Percentiles rank a stretch among this genome's conserved stretches.
Conservation (phyloP, 2,797 vertebrate species). For the Sebastes cheni region DNA sequence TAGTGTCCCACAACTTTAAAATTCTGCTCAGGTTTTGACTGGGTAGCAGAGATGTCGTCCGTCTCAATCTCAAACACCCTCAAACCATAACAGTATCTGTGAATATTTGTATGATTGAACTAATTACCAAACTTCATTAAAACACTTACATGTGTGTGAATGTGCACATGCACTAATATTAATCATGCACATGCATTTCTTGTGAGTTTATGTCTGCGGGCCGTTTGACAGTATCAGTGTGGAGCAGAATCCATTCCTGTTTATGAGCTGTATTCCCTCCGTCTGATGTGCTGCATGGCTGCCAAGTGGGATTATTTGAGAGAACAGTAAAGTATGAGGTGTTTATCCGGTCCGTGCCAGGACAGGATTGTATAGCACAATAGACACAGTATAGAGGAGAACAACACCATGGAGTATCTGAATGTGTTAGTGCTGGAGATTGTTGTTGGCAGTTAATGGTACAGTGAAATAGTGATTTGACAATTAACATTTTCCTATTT, state of each 20-base stretch:
- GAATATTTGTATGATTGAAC: background rate
- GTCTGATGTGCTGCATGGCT: constrained; percentile 50
- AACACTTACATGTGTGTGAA: background rate
- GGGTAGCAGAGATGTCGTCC: background rate
- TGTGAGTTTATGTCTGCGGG: background rate
- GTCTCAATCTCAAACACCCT: background rate
- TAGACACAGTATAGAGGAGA: constrained; percentile 8
- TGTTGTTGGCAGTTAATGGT: background rate
- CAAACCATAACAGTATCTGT: background rate
- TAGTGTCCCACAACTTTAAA: background rate
- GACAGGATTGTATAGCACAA: constrained; percentile 11
- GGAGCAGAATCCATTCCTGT: constrained; percentile 58
- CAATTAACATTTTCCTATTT: background rate
- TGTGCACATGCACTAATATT: background rate
- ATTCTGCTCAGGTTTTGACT: background rate
- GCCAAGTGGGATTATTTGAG: constrained; percentile 67
- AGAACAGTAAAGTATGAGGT: constrained; percentile 64
- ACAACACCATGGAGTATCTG: background rate
- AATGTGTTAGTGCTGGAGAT: background rate
- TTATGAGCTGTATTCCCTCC: constrained; percentile 26
- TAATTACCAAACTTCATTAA: background rate
- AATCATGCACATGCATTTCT: background rate
- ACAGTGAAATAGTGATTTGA: background rate
- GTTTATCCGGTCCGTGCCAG: constrained; percentile 57
- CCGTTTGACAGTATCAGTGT: constrained; percentile 34